These are phyloP conservation scores for Acanthochromis polyacanthus DNA, from an alignment of 2,113 vertebrate species.

Conservation along the genomic window DNA sequence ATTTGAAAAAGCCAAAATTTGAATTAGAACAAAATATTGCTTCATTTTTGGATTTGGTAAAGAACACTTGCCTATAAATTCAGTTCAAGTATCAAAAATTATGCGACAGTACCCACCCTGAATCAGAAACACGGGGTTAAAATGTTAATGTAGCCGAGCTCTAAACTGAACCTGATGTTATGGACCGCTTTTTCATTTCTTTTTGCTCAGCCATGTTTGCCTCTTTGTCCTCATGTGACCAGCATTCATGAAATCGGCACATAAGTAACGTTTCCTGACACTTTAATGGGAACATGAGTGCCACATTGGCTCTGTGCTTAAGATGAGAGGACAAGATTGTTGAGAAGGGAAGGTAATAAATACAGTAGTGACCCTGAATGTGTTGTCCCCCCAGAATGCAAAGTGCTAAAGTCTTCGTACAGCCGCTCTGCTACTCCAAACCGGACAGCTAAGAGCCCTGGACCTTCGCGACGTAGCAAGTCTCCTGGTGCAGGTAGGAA, in stretches of 20 bases:
- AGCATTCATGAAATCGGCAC: not conserved
- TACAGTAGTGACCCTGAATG: conserved; percentile 23
- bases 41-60: not conserved
- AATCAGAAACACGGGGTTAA: not conserved
- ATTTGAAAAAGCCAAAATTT: not conserved
- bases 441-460: conserved; percentile 90
- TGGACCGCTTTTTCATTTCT: not conserved
- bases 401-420: conserved; percentile 91
- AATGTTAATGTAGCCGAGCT: not conserved
- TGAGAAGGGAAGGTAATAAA: conserved; percentile 25
- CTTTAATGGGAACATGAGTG: too few species aligned
- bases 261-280: too few species aligned
- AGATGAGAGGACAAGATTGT: conserved; percentile 8
- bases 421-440: conserved; percentile 83
- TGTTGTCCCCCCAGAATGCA: conserved; percentile 88
- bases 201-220: not conserved
- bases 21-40: too few species aligned
- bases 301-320: not conserved
- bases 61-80: too few species aligned
- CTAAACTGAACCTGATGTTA: not conserved
- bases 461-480: conserved; percentile 90
- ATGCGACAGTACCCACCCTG: not conserved
- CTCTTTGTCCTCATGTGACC: not conserved
- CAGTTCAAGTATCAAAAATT: not conserved
- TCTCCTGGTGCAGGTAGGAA: conserved; percentile 92